Percentiles rank a stretch among this genome's conserved stretches.
These are phyloP conservation scores for Perdita meconis DNA, from an alignment of 2,888 invertebrate species.

Conservation along the genomic window DNA sequence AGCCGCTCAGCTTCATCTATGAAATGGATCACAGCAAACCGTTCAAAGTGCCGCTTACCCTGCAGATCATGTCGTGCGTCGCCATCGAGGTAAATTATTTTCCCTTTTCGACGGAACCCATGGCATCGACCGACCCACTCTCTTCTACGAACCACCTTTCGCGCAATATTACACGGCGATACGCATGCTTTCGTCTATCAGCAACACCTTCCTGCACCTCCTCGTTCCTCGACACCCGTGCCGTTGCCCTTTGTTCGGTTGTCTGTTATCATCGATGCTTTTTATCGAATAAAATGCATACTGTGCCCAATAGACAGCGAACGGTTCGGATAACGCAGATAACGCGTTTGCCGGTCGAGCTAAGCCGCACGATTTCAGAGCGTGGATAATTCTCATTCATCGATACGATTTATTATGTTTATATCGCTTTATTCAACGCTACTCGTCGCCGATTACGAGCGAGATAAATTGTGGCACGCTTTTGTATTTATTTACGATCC, in stretches of 20 bases:
- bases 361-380: background rate
- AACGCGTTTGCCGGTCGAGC: conserved; percentile 39
- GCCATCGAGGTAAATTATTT: conserved; percentile 89
- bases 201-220: fast-evolving
- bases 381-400: background rate
- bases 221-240: background rate
- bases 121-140: conserved; percentile 46
- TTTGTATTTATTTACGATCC: background rate
- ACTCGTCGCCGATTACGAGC: background rate
- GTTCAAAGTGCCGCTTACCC: conserved; percentile 88
- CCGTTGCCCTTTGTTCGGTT: background rate
- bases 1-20: conserved; percentile 88
- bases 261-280: conserved; percentile 26
- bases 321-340: conserved; percentile 32
- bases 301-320: conserved; percentile 30
- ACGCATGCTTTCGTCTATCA: background rate
- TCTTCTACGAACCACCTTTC: conserved; percentile 8
- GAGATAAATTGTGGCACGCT: background rate
- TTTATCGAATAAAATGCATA: conserved; percentile 18
- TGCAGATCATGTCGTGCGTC: conserved; percentile 92
- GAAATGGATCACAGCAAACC: conserved; percentile 86
- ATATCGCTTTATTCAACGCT: background rate
- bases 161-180: conserved; percentile 4
- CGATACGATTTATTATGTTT: background rate
- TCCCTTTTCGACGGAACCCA: conserved; percentile 15